These are phyloP conservation scores for Merops nubicus DNA, from an alignment of 2,113 vertebrate genomes.

Conservation along the genomic window DNA sequence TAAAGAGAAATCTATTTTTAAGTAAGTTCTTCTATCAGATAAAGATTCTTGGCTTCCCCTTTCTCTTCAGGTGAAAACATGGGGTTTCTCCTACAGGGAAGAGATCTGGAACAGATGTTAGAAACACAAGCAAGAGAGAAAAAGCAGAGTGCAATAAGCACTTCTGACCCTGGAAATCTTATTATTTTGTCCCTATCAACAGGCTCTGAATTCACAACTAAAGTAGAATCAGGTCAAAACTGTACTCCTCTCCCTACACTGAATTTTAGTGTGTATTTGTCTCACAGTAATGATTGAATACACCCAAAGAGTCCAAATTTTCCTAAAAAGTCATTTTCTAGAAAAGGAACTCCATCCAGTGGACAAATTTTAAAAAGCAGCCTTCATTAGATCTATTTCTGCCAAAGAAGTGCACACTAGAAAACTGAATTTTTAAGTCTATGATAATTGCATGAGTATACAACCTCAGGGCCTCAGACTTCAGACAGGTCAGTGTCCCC, in stretches of 20 bases:
- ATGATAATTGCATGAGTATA: fast-evolving
- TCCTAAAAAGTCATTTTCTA: neutral
- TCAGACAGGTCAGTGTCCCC: neutral
- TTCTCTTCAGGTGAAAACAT: neutral
- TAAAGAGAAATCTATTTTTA: neutral
- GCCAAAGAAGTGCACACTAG: neutral
- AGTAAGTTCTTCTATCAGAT: neutral
- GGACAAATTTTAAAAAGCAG: neutral
- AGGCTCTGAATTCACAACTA: neutral
- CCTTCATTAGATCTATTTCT: neutral
- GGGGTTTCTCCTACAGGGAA: neutral
- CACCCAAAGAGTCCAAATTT: neutral
- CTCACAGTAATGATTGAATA: neutral
- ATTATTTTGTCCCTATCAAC: neutral
- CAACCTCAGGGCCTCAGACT: neutral
- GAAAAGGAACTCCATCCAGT: neutral
- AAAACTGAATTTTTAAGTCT: neutral
- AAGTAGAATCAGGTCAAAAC: neutral
- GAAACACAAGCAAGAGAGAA: neutral
- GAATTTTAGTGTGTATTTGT: neutral
- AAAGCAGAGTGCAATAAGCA: neutral
- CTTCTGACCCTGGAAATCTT: neutral
- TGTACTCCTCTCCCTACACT: neutral
- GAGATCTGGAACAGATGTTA: neutral
- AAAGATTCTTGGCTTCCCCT: neutral